Evolutionary conservation across 2,113 vertebrate species (phyloP).

Genomic region (Cyprinus carpio): DNA sequence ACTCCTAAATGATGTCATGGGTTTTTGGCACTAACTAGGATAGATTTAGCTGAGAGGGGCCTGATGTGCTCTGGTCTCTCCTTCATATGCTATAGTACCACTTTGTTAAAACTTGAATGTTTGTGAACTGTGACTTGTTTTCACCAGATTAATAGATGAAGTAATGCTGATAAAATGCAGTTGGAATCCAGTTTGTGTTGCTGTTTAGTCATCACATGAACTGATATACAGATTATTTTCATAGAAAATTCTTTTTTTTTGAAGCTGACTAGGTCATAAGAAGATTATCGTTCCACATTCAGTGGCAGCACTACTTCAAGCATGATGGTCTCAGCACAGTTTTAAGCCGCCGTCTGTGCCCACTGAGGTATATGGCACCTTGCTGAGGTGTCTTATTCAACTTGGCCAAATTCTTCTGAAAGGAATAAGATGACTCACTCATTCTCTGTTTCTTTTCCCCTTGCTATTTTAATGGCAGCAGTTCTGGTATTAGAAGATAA

Average conservation of each 20-base stretch:
- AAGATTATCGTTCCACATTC: not conserved
- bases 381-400: slow-evolving; percentile 1
- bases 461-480: not conserved
- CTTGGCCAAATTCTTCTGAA: not conserved
- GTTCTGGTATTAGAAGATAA: not conserved
- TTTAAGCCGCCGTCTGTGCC: not conserved
- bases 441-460: not conserved
- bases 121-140: not conserved
- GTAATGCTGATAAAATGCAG: not conserved
- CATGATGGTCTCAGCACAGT: not conserved
- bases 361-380: slow-evolving; percentile 7
- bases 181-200: not conserved
- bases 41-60: slow-evolving; percentile 6
- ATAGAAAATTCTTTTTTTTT: not conserved
- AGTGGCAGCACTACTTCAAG: not conserved
- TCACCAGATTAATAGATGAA: not conserved
- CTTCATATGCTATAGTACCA: not conserved
- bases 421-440: not conserved
- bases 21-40: slow-evolving; percentile 1
- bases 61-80: not conserved
- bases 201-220: not conserved
- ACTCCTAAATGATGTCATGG: slow-evolving; percentile 35
- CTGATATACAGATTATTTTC: not conserved
- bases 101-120: not conserved
- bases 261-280: not conserved